A percentile compares a stretch with the other conserved stretches of the same genome.
Conservation (phyloP, 1,140 invertebrate species). For the Lordiphosa stackelbergi region DNA sequence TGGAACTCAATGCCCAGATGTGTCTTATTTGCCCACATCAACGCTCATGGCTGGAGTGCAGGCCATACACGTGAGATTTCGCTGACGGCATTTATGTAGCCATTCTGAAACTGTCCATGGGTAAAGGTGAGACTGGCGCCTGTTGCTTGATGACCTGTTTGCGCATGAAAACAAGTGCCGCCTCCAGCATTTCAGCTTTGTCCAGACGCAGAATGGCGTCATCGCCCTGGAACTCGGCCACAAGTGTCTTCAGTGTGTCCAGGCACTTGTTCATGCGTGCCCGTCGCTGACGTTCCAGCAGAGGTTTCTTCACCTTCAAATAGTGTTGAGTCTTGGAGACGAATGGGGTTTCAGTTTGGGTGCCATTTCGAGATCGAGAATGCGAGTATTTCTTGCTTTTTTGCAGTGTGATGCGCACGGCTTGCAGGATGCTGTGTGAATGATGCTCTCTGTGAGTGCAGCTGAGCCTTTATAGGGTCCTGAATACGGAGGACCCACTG, state of each 20-base stretch:
- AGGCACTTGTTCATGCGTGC: constrained; percentile 96
- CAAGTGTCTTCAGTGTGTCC: constrained; percentile 94
- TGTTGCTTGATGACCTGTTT: constrained; percentile 61
- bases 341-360: constrained; percentile 51
- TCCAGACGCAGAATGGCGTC: constrained; percentile 95
- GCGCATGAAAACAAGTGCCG: constrained; percentile 90
- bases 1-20: constrained; percentile 89
- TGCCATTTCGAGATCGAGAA: constrained; percentile 46
- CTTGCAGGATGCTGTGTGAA: constrained; percentile 69
- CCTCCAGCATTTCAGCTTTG: constrained; percentile 97
- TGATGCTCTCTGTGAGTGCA: constrained; percentile 52
- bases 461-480: constrained; percentile 54
- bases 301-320: constrained; percentile 96
- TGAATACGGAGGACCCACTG: constrained; percentile 57
- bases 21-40: constrained; percentile 90
- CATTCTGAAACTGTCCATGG: constrained; percentile 87
- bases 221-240: constrained; percentile 93
- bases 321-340: constrained; percentile 91
- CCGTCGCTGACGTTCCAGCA: constrained; percentile 94
- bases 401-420: constrained; percentile 40
- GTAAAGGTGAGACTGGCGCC: constrained; percentile 78
- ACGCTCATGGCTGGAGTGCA: constrained; percentile 90
- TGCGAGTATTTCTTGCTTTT: neutral
- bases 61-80: constrained; percentile 93
- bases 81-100: constrained; percentile 94